Base-by-base conservation (phyloP, 2,797 vertebrate genomes). In the Labeo calbasu region DNA sequence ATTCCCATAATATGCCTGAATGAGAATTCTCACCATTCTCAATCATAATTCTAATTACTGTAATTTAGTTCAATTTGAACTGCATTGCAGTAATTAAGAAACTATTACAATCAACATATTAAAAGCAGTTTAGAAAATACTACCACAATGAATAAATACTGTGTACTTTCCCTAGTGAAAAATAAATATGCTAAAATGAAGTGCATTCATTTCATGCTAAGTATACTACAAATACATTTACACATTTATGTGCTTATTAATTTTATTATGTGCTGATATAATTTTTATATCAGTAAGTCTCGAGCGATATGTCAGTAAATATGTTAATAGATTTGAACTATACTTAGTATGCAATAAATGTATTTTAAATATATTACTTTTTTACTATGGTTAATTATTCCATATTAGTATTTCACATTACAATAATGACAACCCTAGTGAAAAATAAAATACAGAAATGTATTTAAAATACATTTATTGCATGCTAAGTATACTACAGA, bases 31-130 rank as follows among this genome's bases (percentile, higher is more conserved):
- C 28, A 43, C 8, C 43, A 43, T 80, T 50, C 23, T 4, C 7
- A 32, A 65, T 23, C 1, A n/a, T 46, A 9, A 53, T n/a, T 79
- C 2, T 48, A 21, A 61, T 81, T 14, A n/a, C 21, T 61, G 2
- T 32, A 50, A 36, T 78, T 81, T 65, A 55, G 21, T 57, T 57
- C 73, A 71, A 28, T 59, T 76, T 15, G 4, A 40, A 43, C 53
- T 59, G 82, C 50, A 43, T 77, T 61, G 50, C 13, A 5, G 5
- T 40, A 23, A 61, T 53, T 36, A 19, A 66, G 57, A 59, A 51
- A 55, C 7, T 0, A 25, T 36, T 77, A 11, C 48, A 50, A 50
- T 50, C 11, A 13, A 2, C 46, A 78, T 48, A 65, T 48, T 78
- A 28, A 78, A 78, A 2, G 10, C 9, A 77, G n/a, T 43, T 9